Percentiles rank a stretch among this genome's conserved stretches.
Evolutionary conservation across 1,140 invertebrate species (phyloP).

Genomic region (Thalassaphorura encarpata): DNA sequence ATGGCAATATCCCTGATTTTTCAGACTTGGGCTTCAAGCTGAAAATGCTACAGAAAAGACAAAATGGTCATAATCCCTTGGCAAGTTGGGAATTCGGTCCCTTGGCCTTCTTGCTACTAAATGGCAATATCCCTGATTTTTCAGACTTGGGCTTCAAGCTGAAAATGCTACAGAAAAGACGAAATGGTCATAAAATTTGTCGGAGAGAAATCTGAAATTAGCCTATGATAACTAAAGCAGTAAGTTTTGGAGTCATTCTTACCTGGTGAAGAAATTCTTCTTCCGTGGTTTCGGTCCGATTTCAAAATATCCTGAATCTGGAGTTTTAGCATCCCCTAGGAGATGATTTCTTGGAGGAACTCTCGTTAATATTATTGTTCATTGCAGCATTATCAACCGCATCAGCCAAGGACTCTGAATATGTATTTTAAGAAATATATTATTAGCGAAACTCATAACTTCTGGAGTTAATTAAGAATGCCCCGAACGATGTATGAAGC

Average conservation of each 20-base stretch:
- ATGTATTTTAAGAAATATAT: too few species aligned
- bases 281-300: slow-evolving; percentile 21
- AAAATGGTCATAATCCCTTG: slow-evolving; percentile 21
- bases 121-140: slow-evolving; percentile 10
- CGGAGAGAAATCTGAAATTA: too few species aligned
- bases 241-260: too few species aligned
- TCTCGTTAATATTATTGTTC: too few species aligned
- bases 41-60: slow-evolving; percentile 11
- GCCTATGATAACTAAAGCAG: too few species aligned
- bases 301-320: slow-evolving; percentile 27
- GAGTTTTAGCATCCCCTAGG: too few species aligned
- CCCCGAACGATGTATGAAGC: too few species aligned
- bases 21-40: slow-evolving; percentile 22
- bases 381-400: too few species aligned
- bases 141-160: slow-evolving; percentile 22
- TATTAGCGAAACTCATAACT: too few species aligned
- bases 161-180: slow-evolving; percentile 11
- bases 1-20: slow-evolving; percentile 10
- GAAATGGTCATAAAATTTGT: slow-evolving; percentile 15
- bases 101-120: slow-evolving; percentile 15
- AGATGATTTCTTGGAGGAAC: too few species aligned
- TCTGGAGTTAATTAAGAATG: too few species aligned
- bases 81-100: slow-evolving; percentile 23
- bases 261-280: slow-evolving; percentile 28
- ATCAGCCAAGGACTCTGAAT: too few species aligned